These are phyloP conservation scores for Caiman crocodilus DNA, from an alignment of 2,797 vertebrate species.

Conservation along the genomic window DNA sequence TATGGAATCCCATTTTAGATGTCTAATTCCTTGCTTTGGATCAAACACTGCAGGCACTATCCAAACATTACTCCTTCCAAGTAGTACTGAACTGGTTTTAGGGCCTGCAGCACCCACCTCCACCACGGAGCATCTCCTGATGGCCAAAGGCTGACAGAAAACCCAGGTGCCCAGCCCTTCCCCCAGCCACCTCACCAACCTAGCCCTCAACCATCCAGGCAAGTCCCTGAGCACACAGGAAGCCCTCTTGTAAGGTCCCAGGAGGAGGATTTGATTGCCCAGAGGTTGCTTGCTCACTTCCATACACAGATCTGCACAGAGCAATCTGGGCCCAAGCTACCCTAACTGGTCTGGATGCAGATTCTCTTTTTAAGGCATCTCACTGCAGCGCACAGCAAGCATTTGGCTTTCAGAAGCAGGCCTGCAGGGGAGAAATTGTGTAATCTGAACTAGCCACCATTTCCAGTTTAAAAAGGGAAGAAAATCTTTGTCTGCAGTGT, in stretches of 20 bases:
- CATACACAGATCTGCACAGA: background rate
- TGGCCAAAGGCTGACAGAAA: background rate
- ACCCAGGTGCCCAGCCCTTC: background rate
- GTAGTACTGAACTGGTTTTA: background rate
- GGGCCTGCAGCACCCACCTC: background rate
- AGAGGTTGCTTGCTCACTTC: background rate
- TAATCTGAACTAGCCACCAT: background rate
- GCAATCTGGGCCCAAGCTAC: background rate
- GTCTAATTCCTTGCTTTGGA: too few relatives aligned
- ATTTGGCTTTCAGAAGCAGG: background rate
- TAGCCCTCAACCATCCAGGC: background rate
- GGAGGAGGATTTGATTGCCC: background rate
- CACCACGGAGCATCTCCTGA: background rate
- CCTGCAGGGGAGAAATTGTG: background rate
- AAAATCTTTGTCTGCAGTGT: background rate
- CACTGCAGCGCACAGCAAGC: background rate
- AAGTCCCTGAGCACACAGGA: background rate
- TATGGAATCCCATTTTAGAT: too few relatives aligned
- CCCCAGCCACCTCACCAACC: background rate
- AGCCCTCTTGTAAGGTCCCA: fast-evolving
- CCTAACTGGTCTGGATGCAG: background rate
- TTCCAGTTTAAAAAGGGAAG: background rate
- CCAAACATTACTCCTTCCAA: too few relatives aligned
- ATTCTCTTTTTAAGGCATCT: background rate
- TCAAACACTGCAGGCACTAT: too few relatives aligned